phyloP scores from a whole-genome alignment of 1,140 invertebrate genomes.

The Musca vetustissima region DNA sequence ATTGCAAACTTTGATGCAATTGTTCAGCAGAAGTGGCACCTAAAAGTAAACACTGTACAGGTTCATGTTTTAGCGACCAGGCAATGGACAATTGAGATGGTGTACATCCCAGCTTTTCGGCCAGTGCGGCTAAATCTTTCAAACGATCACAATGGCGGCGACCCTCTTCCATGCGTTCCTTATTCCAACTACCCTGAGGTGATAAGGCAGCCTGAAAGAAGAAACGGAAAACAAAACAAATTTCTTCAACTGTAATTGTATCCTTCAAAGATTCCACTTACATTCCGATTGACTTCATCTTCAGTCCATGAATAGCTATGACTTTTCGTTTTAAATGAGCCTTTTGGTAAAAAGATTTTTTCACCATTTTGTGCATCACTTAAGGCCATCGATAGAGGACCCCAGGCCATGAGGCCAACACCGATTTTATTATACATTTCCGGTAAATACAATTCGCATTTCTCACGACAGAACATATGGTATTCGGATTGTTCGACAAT shows the following conservation, averaged over 20 bases:
- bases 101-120: conserved; percentile 86
- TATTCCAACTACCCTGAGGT: conserved; percentile 60
- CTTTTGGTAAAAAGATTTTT: conserved; percentile 53
- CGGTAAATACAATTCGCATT: conserved; percentile 92
- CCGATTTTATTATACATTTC: conserved; percentile 97
- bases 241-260: conserved; percentile 4
- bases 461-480: conserved; percentile 94
- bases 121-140: conserved; percentile 75
- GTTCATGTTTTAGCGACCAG: conserved; percentile 96
- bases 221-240: conserved; percentile 8
- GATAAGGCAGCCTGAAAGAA: conserved; percentile 59
- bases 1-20: conserved; percentile 93
- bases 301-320: conserved; percentile 80
- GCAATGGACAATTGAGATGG: conserved; percentile 91
- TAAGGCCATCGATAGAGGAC: conserved; percentile 52
- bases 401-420: conserved; percentile 64
- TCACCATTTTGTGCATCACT: conserved; percentile 55
- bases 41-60: conserved; percentile 90
- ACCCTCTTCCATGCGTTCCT: conserved; percentile 67
- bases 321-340: conserved; percentile 55
- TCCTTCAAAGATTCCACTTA: conserved; percentile 33
- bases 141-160: conserved; percentile 74
- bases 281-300: conserved; percentile 71
- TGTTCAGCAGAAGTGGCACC: conserved; percentile 91
- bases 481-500: conserved; percentile 96